Evolutionary conservation across 2,113 vertebrate species (phyloP).

Genomic region (Campylomormyrus numenius): DNA sequence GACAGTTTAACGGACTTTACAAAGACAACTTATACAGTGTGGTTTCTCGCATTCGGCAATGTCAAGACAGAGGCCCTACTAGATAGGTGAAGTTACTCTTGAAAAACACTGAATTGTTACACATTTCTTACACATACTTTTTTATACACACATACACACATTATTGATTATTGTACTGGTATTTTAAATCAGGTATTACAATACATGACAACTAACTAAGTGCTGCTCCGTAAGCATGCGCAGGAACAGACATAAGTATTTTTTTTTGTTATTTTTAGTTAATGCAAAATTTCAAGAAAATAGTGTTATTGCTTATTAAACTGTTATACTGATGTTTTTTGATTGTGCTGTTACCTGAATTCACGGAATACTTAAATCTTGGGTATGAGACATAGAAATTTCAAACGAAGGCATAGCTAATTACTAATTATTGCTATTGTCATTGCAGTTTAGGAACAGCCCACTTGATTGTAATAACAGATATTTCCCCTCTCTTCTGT

Average conservation of each 20-base stretch:
- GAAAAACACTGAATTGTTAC: not conserved
- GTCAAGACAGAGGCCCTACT: not conserved
- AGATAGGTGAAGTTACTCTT: not conserved
- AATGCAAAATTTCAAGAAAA: not conserved
- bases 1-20: not conserved
- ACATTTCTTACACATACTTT: not conserved
- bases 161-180: not conserved
- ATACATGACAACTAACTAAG: not conserved
- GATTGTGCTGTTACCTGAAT: not conserved
- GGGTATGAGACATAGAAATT: not conserved
- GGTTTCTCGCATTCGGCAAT: not conserved
- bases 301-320: not conserved
- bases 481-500: conserved; percentile 28
- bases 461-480: not conserved
- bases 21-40: not conserved
- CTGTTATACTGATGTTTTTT: not conserved
- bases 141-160: not conserved
- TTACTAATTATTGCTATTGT: not conserved
- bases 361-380: not conserved
- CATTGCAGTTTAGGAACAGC: not conserved
- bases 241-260: not conserved
- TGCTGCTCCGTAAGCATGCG: not conserved
- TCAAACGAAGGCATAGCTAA: not conserved
- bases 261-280: not conserved
- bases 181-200: not conserved